These are phyloP conservation scores for Bhutanitis thaidina DNA, from an alignment of 2,888 invertebrate species.

Conservation along the genomic window DNA sequence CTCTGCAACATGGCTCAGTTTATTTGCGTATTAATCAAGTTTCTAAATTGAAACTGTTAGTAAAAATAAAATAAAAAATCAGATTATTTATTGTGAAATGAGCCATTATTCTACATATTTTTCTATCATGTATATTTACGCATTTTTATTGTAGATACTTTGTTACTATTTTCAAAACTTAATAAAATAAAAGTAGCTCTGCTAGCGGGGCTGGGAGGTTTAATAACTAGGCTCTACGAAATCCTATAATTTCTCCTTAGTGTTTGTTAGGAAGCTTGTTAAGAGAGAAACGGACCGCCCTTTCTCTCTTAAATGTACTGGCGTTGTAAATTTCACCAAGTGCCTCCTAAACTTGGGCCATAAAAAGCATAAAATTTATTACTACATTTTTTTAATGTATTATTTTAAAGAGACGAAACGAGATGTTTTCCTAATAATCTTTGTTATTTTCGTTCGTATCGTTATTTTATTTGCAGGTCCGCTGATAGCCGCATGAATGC, in stretches of 20 bases:
- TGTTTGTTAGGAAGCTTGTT: slow-evolving; percentile 71
- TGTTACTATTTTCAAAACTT: background rate
- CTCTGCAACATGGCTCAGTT: too few species aligned
- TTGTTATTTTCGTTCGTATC: too few species aligned
- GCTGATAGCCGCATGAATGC: too few species aligned
- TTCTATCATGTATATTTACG: background rate
- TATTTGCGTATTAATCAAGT: too few species aligned
- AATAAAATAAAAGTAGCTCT: slow-evolving; percentile 20
- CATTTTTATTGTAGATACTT: too few species aligned
- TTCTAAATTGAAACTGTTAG: too few species aligned
- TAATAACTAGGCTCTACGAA: slow-evolving; percentile 39
- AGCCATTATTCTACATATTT: background rate
- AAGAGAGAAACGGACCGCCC: slow-evolving; percentile 55
- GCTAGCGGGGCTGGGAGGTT: slow-evolving; percentile 26
- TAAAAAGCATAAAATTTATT: slow-evolving; percentile 13
- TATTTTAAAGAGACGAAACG: background rate
- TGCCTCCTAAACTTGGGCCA: slow-evolving; percentile 48
- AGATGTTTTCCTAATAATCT: too few species aligned
- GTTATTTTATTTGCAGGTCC: too few species aligned
- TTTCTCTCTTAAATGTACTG: too few species aligned
- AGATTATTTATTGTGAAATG: too few species aligned
- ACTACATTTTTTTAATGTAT: background rate
- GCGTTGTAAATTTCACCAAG: slow-evolving; percentile 67
- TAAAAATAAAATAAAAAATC: too few species aligned
- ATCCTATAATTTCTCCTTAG: slow-evolving; percentile 60